phyloP scores from a whole-genome alignment of 2,888 invertebrate species.

The Nemotelus pantherinus region DNA sequence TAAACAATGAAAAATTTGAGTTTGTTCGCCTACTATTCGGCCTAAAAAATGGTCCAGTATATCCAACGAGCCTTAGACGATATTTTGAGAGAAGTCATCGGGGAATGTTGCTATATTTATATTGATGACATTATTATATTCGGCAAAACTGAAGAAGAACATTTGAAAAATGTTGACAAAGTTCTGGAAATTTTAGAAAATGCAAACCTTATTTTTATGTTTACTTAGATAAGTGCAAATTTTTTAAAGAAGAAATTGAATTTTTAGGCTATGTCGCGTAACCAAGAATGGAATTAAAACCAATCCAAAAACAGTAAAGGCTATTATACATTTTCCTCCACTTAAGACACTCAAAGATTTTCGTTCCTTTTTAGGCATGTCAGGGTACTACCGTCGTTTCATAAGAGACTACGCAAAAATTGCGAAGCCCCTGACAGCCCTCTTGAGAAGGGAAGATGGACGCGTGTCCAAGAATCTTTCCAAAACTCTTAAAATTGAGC shows the following conservation, averaged over 20 bases:
- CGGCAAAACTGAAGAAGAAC: background rate
- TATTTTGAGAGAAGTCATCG: constrained; percentile 15
- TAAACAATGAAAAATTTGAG: constrained; percentile 32
- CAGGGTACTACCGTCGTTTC: constrained; percentile 4
- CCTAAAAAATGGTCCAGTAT: constrained; percentile 5
- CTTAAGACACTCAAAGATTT: constrained; percentile 22
- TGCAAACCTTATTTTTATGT: constrained; percentile 8
- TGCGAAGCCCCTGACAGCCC: constrained; percentile 38
- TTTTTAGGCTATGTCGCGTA: background rate
- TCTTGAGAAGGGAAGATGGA: constrained; percentile 26
- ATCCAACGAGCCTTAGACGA: background rate
- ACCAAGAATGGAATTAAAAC: constrained; percentile 9
- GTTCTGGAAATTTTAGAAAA: constrained; percentile 2
- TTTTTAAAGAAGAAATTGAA: background rate
- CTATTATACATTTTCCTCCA: constrained; percentile 5
- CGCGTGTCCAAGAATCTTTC: constrained; percentile 20
- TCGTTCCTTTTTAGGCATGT: constrained; percentile 14
- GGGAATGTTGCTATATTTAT: constrained; percentile 12
- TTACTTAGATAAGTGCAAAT: constrained; percentile 33
- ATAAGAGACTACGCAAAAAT: background rate
- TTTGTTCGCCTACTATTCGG: constrained; percentile 1
- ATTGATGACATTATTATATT: background rate
- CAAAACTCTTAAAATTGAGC: background rate
- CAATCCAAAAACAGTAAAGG: constrained; percentile 31
- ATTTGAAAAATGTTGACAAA: background rate